Conservation (phyloP, 2,888 invertebrate species). For the Stenchaetothrips biformis region DNA sequence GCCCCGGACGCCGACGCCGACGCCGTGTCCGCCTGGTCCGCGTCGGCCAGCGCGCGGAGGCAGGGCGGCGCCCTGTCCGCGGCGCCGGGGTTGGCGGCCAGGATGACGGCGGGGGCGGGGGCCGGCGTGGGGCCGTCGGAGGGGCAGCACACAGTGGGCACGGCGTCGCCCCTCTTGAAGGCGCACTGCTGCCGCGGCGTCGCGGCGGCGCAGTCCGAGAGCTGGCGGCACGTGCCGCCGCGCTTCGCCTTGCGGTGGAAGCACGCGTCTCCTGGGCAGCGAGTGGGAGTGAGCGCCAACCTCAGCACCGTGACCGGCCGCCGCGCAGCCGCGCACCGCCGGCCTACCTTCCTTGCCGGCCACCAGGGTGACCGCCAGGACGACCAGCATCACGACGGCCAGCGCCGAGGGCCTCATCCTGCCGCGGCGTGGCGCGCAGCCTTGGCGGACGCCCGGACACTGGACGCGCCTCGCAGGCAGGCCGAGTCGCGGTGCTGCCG, state of each 20-base stretch:
- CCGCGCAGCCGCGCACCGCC: no score
- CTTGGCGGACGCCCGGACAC: no score
- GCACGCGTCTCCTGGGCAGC: background rate
- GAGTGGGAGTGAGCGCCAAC: background rate
- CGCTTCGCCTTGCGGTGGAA: background rate
- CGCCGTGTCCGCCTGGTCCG: background rate
- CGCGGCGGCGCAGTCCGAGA: background rate
- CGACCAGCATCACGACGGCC: background rate
- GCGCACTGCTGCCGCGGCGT: background rate
- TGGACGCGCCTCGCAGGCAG: no score
- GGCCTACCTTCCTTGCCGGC: background rate
- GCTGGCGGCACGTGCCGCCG: background rate
- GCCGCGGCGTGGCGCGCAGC: background rate
- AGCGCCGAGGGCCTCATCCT: background rate
- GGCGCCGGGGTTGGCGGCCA: background rate
- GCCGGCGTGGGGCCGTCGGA: background rate
- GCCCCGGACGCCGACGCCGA: background rate
- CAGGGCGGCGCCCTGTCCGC: background rate
- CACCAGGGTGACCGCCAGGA: background rate
- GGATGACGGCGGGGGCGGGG: background rate
- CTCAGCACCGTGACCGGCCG: no score
- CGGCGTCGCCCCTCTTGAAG: background rate
- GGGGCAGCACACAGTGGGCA: background rate
- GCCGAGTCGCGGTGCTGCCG: no score
- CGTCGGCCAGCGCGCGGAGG: background rate